phyloP scores from a whole-genome alignment of 2,888 invertebrate species.

The Metalampra italica region DNA sequence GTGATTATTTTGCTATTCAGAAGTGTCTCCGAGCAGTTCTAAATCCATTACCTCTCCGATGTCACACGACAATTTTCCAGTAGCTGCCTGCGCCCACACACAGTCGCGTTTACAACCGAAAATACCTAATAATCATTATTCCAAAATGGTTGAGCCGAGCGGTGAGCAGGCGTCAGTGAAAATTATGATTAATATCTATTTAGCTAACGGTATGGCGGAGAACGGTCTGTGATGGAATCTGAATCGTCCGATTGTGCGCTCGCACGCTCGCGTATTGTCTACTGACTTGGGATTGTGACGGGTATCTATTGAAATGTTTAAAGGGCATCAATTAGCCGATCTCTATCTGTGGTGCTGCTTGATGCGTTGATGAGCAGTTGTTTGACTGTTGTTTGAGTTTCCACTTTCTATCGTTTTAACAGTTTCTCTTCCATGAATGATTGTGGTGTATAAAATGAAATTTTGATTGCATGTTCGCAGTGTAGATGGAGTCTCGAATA shows the following conservation, averaged over 20 bases:
- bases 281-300: background rate
- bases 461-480: background rate
- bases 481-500: too few relatives aligned
- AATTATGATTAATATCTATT: conserved; percentile 79
- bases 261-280: conserved; percentile 30
- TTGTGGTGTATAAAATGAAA: background rate
- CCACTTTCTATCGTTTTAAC: conserved; percentile 30
- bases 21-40: conserved; percentile 65
- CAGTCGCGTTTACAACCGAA: conserved; percentile 56
- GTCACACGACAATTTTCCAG: conserved; percentile 76
- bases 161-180: conserved; percentile 61
- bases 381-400: conserved; percentile 25
- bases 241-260: conserved; percentile 22
- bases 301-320: conserved; percentile 49
- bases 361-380: conserved; percentile 29
- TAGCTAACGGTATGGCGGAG: conserved; percentile 62
- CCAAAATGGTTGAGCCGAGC: conserved; percentile 63
- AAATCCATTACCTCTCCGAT: conserved; percentile 68
- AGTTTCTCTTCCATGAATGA: conserved; percentile 34
- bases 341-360: conserved; percentile 29
- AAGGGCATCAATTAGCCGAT: conserved; percentile 59
- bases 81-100: conserved; percentile 68
- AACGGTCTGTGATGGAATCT: conserved; percentile 13
- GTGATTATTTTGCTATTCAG: conserved; percentile 66
- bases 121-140: conserved; percentile 74